Evolutionary conservation across 2,113 vertebrate genomes (phyloP).

Genomic region (Poeciliopsis turrubarensis): DNA sequence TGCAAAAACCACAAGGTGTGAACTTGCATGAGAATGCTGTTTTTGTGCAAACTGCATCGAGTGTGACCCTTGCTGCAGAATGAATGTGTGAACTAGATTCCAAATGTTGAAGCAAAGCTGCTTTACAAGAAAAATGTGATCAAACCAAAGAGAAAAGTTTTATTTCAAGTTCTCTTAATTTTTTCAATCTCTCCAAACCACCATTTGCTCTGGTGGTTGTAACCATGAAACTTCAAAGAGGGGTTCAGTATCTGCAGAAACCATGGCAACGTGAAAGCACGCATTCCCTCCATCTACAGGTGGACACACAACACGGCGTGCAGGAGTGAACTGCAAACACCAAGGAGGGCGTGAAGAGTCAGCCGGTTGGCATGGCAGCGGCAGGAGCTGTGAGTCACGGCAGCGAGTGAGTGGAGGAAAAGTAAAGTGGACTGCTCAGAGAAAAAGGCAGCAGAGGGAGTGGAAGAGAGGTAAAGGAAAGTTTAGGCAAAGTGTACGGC

Average conservation of each 20-base stretch:
- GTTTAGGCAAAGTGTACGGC: conserved; percentile 54
- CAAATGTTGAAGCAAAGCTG: neutral
- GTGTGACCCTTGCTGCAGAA: conserved; percentile 14
- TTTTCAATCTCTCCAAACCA: neutral
- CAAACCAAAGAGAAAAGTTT: neutral
- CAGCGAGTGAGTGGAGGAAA: conserved; percentile 68
- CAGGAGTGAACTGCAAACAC: conserved; percentile 66
- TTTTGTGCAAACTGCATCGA: conserved; percentile 30
- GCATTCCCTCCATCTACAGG: conserved; percentile 31
- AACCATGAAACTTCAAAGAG: conserved; percentile 19
- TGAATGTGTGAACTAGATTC: neutral
- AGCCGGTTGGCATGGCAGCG: conserved; percentile 71
- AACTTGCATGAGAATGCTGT: conserved; percentile 65
- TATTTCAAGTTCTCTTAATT: neutral
- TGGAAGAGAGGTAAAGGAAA: conserved; percentile 19
- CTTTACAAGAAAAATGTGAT: neutral
- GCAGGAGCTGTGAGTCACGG: conserved; percentile 75
- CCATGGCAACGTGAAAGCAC: conserved; percentile 57
- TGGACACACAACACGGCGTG: conserved; percentile 32
- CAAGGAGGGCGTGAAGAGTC: conserved; percentile 61
- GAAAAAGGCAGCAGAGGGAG: conserved; percentile 7
- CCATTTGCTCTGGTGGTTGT: neutral
- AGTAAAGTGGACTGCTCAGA: conserved; percentile 63
- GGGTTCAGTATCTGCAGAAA: conserved; percentile 46
- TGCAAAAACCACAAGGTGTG: conserved; percentile 78